phyloP scores from a whole-genome alignment of 2,113 vertebrate species.

The Etheostoma cragini region DNA sequence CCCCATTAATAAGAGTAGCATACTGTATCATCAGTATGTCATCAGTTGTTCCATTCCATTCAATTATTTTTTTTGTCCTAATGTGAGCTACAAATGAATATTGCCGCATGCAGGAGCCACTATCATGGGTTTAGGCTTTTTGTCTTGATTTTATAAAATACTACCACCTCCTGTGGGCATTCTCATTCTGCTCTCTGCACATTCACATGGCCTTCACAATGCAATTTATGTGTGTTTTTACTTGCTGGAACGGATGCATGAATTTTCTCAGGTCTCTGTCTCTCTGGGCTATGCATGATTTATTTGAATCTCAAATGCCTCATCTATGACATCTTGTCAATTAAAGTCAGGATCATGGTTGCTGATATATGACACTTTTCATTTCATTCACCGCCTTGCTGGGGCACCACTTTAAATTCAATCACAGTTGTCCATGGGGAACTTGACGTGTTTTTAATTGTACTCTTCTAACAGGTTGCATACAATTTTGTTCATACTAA shows the following conservation, averaged over 20 bases:
- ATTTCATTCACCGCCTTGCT: constrained; percentile 74
- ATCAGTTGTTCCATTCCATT: neutral
- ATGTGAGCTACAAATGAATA: neutral
- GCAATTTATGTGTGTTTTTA: constrained; percentile 32
- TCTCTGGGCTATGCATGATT: constrained; percentile 72
- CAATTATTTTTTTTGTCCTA: neutral
- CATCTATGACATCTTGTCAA: constrained; percentile 81
- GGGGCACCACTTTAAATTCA: constrained; percentile 67
- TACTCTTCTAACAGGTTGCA: constrained; percentile 31
- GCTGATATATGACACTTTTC: constrained; percentile 80
- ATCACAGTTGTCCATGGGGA: constrained; percentile 62
- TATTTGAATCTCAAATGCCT: constrained; percentile 71
- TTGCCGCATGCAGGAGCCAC: neutral
- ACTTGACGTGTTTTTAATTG: constrained; percentile 53
- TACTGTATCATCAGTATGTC: neutral
- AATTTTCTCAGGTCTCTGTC: constrained; percentile 59
- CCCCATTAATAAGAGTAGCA: neutral
- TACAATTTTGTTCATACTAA: constrained; percentile 25
- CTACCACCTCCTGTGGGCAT: constrained; percentile 1
- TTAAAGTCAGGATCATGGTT: constrained; percentile 79
- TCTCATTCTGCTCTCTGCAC: constrained; percentile 14
- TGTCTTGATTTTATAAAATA: constrained; percentile 20
- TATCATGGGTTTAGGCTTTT: neutral
- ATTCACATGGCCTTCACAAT: constrained; percentile 12
- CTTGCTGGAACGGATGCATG: constrained; percentile 35